Evolutionary conservation across 1,140 invertebrate species (phyloP).

Genomic region (Phymastichus coffea): DNA sequence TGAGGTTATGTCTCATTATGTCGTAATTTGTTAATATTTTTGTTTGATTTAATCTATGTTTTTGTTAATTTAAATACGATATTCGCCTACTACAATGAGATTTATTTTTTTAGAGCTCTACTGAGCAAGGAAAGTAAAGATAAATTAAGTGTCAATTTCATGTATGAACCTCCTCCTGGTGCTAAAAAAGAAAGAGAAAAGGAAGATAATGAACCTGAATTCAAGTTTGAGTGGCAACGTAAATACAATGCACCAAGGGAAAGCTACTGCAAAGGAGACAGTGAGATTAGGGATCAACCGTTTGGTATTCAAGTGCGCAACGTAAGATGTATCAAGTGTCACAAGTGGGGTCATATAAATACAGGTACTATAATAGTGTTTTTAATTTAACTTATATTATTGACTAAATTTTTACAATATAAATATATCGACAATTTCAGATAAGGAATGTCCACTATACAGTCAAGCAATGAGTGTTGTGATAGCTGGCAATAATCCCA

Average conservation of each 20-base stretch:
- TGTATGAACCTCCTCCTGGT: slow-evolving; percentile 99
- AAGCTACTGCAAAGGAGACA: slow-evolving; percentile 93
- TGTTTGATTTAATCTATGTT: too few species aligned
- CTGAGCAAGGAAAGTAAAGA: slow-evolving; percentile 98
- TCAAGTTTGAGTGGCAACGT: slow-evolving; percentile 99
- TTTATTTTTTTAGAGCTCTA: slow-evolving; percentile 70
- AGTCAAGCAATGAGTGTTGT: slow-evolving; percentile 72
- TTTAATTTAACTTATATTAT: neutral
- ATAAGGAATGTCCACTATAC: slow-evolving; percentile 93
- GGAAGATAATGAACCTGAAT: slow-evolving; percentile 93
- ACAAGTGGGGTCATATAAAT: slow-evolving; percentile 99
- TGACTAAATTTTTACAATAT: neutral
- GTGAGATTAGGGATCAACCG: slow-evolving; percentile 96
- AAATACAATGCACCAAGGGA: slow-evolving; percentile 98
- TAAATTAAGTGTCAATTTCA: slow-evolving; percentile 97
- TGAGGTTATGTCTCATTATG: slow-evolving; percentile 39
- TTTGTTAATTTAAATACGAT: neutral
- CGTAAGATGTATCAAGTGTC: slow-evolving; percentile 97
- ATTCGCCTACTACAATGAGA: neutral
- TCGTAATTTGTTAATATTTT: too few species aligned
- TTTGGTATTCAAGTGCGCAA: slow-evolving; percentile 98
- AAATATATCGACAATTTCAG: slow-evolving; percentile 50
- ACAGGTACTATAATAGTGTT: slow-evolving; percentile 68
- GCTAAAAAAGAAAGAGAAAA: slow-evolving; percentile 88
- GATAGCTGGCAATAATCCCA: slow-evolving; percentile 62